phyloP scores from a whole-genome alignment of 1,140 invertebrate species.

The Leptinotarsa undecemlineata region DNA sequence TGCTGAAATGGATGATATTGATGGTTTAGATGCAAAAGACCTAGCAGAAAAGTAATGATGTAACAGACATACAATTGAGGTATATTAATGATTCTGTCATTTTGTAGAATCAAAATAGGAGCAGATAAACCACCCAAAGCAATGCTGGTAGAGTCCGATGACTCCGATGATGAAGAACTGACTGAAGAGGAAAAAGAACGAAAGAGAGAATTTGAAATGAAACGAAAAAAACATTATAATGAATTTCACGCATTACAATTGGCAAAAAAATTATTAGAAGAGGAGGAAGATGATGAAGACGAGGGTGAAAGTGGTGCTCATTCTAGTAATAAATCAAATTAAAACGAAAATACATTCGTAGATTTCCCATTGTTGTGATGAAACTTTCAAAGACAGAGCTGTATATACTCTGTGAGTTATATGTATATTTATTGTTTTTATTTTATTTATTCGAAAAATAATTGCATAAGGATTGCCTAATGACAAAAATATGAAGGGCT shows the following conservation, averaged over 20 bases:
- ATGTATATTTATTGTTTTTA: slow-evolving; percentile 25
- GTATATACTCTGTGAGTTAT: slow-evolving; percentile 25
- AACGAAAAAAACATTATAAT: slow-evolving; percentile 95
- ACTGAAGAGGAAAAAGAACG: slow-evolving; percentile 66
- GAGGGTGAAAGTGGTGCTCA: slow-evolving; percentile 39
- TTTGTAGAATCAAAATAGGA: slow-evolving; percentile 56
- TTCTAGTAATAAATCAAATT: slow-evolving; percentile 1
- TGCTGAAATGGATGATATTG: slow-evolving; percentile 70
- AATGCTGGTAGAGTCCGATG: slow-evolving; percentile 64
- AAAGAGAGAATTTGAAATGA: slow-evolving; percentile 79
- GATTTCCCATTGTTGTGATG: slow-evolving; percentile 17
- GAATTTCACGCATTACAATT: slow-evolving; percentile 93
- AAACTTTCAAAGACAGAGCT: slow-evolving; percentile 19
- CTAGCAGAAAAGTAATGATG: slow-evolving; percentile 70
- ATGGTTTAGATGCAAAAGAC: slow-evolving; percentile 75
- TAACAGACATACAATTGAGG: neutral
- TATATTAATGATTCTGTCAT: slow-evolving; percentile 26
- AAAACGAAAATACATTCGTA: neutral
- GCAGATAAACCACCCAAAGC: slow-evolving; percentile 63
- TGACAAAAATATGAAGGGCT: slow-evolving; percentile 10
- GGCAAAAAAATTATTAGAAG: slow-evolving; percentile 84
- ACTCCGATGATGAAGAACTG: slow-evolving; percentile 60
- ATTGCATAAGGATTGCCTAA: slow-evolving; percentile 17
- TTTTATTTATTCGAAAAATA: slow-evolving; percentile 21
- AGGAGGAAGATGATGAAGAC: slow-evolving; percentile 85